Evolutionary conservation across 2,797 vertebrate species (phyloP), one percentile per base, ranked within the genome.

Genomic region (Cyclopterus lumpus): DNA sequence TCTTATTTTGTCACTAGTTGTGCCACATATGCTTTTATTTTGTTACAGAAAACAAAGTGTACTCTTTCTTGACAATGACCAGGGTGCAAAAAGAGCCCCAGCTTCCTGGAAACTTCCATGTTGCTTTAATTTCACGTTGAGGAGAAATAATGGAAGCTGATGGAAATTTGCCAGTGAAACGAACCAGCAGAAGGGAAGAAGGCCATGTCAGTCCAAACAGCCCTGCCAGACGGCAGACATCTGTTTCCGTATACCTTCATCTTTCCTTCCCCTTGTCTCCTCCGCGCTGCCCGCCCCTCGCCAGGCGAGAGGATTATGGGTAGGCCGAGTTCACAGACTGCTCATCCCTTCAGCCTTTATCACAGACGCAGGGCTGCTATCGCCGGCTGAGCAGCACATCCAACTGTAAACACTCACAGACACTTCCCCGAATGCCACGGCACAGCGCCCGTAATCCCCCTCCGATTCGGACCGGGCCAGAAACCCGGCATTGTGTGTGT

Each of bases 221-320:
- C n/a, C 48, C n/a, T 1, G 75, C 59, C 82, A 80, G 87, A 82
- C 83, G 76, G 86, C 82, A 92, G 71, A 86, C 90, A 90, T 91
- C 86, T 88, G 90, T 36, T 77, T 70, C 44, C 44, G 1, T 67
- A 66, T 10, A 83, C 83, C 60, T 82, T 82, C 76, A 60, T 36
- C 63, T 48, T 4, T 40, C 60, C 54, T 2, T 10, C n/a, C 55
- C 38, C 12, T 60, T 55, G 55, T 32, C 63, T 55, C 71, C 51
- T 46, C 53, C n/a, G 20, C 60, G 57, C 30, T 30, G 46, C 48
- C 48, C 36, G 2, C 67, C 75, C 58, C 57, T 40, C 18, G 58
- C 81, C 82, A 90, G 88, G 48, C 63, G 28, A 14, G 78, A 30
- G 81, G 89, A 90, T 91, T 89, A 90, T 20, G 66, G 68, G 9